Evolutionary conservation across 2,797 vertebrate species (phyloP), one percentile per base, ranked within the genome.

Genomic region (Limosa lapponica): DNA sequence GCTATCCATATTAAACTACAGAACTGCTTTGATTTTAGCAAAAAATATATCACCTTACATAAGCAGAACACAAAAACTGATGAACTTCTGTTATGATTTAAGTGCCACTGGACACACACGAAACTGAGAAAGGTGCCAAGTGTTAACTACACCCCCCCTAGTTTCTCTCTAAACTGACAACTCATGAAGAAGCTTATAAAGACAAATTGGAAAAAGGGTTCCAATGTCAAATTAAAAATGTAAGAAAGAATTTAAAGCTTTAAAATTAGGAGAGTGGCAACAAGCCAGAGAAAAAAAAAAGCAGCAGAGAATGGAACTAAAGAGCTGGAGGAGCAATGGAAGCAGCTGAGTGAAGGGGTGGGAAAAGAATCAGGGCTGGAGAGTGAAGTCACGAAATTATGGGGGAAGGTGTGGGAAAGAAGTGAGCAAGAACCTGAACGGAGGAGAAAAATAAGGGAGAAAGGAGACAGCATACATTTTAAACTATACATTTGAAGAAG

Each of bases 341-440:
- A 95, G 93, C 93, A 95, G 77, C 86, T 97, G 93, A 82, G 82
- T 95, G 86, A 94, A 95, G 93, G 69, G 58, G 88, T 94, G 94
- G 93, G 49, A 95, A 93, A 86, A 82, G 90, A 82, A 94, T 82
- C 22, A 5, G 55, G 84, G 55, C 67, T 92, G 70, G 52, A 79
- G 59, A 95, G 24, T 39, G 82, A 90, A 97, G 73, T 92, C 93
- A 97, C 2, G 79, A 96, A 96, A 95, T 73, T 87, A 93, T 89
- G 96, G 95, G 93, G 96, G 96, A 95, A 95, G 94, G 92, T 97
- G 95, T 96, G 86, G 96, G 83, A 95, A 96, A 93, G 90, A 96
- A 96, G 78, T 89, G 90, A 96, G 93, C 90, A 96, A 96, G 88
- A 93, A 94, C 71, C 92, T 95, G 79, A 84, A 81, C n/a, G 55